These are phyloP conservation scores for Temnothorax curvispinosus DNA, from an alignment of 1,140 invertebrate species.

Conservation along the genomic window DNA sequence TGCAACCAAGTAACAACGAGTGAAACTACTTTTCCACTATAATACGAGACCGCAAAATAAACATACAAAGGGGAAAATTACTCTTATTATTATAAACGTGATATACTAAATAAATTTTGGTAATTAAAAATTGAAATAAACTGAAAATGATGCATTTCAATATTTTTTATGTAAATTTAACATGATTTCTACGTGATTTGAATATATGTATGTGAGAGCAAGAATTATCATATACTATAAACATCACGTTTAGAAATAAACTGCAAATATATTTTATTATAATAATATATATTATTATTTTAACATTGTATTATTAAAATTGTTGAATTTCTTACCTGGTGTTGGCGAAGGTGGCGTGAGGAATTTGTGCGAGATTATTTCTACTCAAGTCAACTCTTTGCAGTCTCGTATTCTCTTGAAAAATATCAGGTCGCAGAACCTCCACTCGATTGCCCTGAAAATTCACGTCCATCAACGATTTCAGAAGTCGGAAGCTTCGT, in stretches of 20 bases:
- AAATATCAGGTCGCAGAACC: slow-evolving; percentile 88
- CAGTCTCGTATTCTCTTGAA: slow-evolving; percentile 87
- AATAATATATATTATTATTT: background rate
- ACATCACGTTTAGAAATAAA: background rate
- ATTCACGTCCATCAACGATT: slow-evolving; percentile 89
- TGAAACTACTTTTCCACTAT: slow-evolving; percentile 81
- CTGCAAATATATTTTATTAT: background rate
- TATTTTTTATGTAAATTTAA: background rate
- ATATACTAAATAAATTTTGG: background rate
- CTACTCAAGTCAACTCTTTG: slow-evolving; percentile 92
- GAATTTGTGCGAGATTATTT: slow-evolving; percentile 91
- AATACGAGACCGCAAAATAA: background rate
- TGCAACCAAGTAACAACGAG: slow-evolving; percentile 76
- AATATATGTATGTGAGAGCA: background rate
- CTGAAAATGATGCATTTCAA: background rate
- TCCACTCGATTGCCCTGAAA: slow-evolving; percentile 92
- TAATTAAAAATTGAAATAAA: background rate
- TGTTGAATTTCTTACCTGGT: slow-evolving; percentile 82
- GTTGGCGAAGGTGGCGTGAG: slow-evolving; percentile 88
- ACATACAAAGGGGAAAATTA: background rate
- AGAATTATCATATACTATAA: background rate
- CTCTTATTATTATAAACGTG: background rate
- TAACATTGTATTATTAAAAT: background rate
- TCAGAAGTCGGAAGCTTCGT: slow-evolving; percentile 88
- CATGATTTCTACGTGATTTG: no score